Evolutionary conservation across 2,888 invertebrate genomes (phyloP).

Genomic region (Dryobota labecula): DNA sequence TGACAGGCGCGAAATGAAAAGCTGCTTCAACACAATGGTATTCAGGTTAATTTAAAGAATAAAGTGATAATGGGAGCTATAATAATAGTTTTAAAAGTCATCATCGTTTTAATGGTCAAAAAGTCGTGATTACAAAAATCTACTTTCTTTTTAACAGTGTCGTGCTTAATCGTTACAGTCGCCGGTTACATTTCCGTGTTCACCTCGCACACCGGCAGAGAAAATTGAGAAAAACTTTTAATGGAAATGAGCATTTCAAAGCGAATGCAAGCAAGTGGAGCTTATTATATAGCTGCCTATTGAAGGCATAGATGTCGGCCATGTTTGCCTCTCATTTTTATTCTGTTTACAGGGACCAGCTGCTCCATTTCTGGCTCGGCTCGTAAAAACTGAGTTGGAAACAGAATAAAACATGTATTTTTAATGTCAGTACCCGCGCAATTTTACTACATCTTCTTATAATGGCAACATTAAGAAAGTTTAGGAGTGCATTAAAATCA

Average conservation of each 20-base stretch:
- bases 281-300: slow-evolving; percentile 74
- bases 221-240: slow-evolving; percentile 72
- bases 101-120: slow-evolving; percentile 17
- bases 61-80: slow-evolving; percentile 40
- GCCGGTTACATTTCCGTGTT: slow-evolving; percentile 51
- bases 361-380: slow-evolving; percentile 79
- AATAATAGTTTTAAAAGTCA: slow-evolving; percentile 47
- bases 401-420: slow-evolving; percentile 83
- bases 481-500: slow-evolving; percentile 62
- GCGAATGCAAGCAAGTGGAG: slow-evolving; percentile 70
- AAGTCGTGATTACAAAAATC: slow-evolving; percentile 49
- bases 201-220: slow-evolving; percentile 56
- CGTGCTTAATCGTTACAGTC: slow-evolving; percentile 40
- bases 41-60: slow-evolving; percentile 52
- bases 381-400: slow-evolving; percentile 86
- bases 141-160: slow-evolving; percentile 50
- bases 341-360: slow-evolving; percentile 85
- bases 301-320: slow-evolving; percentile 76
- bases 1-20: slow-evolving; percentile 37
- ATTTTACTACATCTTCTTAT: slow-evolving; percentile 67
- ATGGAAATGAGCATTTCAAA: slow-evolving; percentile 75
- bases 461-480: slow-evolving; percentile 58
- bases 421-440: slow-evolving; percentile 72
- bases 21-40: slow-evolving; percentile 38
- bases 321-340: slow-evolving; percentile 81